Percentiles rank a stretch among this genome's conserved stretches.
phyloP scores from a whole-genome alignment of 1,140 invertebrate genomes.

The Tachypleus tridentatus region DNA sequence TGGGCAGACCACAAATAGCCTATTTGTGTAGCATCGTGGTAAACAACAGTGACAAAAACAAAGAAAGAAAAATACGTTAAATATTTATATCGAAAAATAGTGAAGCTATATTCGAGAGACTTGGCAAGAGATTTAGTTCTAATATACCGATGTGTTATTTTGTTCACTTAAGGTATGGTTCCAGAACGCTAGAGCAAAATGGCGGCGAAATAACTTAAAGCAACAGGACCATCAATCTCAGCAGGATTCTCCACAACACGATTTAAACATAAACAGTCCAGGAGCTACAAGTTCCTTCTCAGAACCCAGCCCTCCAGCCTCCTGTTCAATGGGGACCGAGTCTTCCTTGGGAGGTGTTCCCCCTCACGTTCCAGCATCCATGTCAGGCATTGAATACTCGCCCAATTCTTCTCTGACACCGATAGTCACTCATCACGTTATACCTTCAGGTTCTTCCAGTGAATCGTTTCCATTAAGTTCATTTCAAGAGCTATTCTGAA shows the following conservation, averaged over 20 bases:
- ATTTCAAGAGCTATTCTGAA: constrained; percentile 21
- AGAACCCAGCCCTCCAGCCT: constrained; percentile 19
- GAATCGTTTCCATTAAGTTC: constrained; percentile 17
- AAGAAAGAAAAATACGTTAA: no score
- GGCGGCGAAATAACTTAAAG: constrained; percentile 82
- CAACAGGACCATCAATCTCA: constrained; percentile 44
- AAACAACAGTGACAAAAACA: no score
- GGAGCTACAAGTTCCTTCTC: constrained; percentile 22
- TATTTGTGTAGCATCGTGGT: no score
- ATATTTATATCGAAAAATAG: no score
- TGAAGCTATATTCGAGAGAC: no score
- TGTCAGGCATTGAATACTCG: constrained; percentile 10
- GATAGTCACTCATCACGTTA: constrained; percentile 12
- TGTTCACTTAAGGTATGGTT: constrained; percentile 78
- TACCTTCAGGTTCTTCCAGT: neutral
- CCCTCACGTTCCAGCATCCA: neutral
- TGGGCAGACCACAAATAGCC: no score
- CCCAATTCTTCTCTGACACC: constrained; percentile 4
- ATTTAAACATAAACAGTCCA: constrained; percentile 7
- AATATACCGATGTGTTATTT: no score
- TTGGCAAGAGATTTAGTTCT: no score
- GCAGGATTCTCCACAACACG: no score
- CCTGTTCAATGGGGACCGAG: constrained; percentile 10
- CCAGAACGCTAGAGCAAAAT: constrained; percentile 95
- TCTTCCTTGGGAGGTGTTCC: constrained; percentile 1